Percentiles rank a stretch among this genome's conserved stretches.
phyloP scores from a whole-genome alignment of 2,888 invertebrate species.

The Pollenia angustigena region DNA sequence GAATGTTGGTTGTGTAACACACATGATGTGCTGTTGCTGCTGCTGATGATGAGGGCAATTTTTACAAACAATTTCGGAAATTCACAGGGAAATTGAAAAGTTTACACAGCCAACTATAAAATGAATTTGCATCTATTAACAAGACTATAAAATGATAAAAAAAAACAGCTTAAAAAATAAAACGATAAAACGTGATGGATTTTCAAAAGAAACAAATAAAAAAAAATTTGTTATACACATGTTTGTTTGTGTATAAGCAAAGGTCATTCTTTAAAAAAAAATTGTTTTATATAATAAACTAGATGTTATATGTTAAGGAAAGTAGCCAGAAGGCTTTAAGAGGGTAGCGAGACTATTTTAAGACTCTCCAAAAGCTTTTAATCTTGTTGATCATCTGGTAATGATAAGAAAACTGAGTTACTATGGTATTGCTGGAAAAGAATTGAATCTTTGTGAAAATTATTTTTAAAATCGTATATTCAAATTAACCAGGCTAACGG shows the following conservation, averaged over 20 bases:
- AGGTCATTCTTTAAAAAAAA: slow-evolving; percentile 51
- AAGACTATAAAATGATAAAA: slow-evolving; percentile 11
- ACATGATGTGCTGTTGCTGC: slow-evolving; percentile 23
- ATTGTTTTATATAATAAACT: background rate
- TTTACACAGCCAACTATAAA: slow-evolving; percentile 28
- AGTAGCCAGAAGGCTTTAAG: background rate
- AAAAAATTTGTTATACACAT: background rate
- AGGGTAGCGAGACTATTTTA: background rate
- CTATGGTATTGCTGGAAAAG: background rate
- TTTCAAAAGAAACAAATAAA: slow-evolving; percentile 15
- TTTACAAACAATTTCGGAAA: slow-evolving; percentile 68
- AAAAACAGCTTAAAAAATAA: slow-evolving; percentile 20
- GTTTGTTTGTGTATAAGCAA: slow-evolving; percentile 20
- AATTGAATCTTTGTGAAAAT: background rate
- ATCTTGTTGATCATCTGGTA: slow-evolving; percentile 1
- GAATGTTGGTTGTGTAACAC: slow-evolving; percentile 62
- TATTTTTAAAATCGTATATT: background rate
- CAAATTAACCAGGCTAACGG: too few species aligned
- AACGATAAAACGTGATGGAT: slow-evolving; percentile 61
- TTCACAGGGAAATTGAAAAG: slow-evolving; percentile 72
- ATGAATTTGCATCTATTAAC: slow-evolving; percentile 52
- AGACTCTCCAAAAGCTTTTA: background rate
- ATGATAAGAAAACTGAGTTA: slow-evolving; percentile 1
- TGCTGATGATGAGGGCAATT: slow-evolving; percentile 66
- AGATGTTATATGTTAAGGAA: background rate